phyloP scores from a whole-genome alignment of 2,113 vertebrate species.

The Mesembrinibis cayennensis region DNA sequence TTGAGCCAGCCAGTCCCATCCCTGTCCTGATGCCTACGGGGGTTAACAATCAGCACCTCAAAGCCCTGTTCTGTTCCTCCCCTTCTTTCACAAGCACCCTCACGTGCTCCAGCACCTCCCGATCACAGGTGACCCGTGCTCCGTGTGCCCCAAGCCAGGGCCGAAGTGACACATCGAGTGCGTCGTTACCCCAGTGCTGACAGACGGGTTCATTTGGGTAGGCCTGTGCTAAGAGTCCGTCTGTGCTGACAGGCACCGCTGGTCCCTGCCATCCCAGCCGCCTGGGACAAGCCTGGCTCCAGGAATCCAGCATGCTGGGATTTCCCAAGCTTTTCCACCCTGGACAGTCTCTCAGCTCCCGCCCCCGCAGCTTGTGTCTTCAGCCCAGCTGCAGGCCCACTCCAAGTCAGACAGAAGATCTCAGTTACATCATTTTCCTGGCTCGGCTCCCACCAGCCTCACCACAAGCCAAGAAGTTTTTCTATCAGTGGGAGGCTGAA shows the following conservation, averaged over 20 bases:
- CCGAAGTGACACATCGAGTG: background rate
- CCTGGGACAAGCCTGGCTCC: background rate
- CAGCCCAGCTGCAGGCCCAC: slow-evolving; percentile 30
- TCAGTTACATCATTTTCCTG: slow-evolving; percentile 38
- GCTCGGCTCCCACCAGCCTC: slow-evolving; percentile 44
- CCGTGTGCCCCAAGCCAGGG: accelerated
- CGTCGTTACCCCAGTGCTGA: background rate
- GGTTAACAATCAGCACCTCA: background rate
- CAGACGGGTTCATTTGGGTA: background rate
- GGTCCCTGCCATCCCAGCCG: background rate
- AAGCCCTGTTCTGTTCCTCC: background rate
- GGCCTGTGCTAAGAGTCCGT: background rate
- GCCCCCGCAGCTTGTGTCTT: background rate
- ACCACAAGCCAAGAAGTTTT: slow-evolving; percentile 43
- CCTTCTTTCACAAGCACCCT: background rate
- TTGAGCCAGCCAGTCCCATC: background rate
- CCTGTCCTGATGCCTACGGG: background rate
- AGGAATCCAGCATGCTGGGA: background rate
- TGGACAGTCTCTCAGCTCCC: background rate
- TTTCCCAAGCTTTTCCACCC: background rate
- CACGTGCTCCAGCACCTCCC: background rate
- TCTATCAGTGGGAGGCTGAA: slow-evolving; percentile 27
- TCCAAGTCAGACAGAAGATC: slow-evolving; percentile 16
- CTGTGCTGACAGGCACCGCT: background rate
- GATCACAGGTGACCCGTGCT: accelerated